A percentile compares a stretch with the other conserved stretches of the same genome.
Conservation (phyloP, 2,113 vertebrate species). For the Puntigrus tetrazona region DNA sequence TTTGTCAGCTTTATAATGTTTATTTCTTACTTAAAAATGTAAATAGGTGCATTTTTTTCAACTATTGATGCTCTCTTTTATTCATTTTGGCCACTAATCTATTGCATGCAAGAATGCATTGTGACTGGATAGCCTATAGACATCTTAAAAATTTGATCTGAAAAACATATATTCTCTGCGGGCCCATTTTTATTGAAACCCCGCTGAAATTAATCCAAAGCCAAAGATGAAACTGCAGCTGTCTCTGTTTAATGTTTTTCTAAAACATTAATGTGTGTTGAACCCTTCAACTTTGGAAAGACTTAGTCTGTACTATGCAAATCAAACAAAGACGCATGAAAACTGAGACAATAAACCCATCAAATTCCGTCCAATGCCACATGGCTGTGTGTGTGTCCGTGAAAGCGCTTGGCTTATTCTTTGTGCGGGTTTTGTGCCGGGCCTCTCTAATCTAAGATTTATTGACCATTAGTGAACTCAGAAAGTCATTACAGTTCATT, state of each 20-base stretch:
- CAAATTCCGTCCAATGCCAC: conserved; percentile 72
- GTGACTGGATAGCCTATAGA: not conserved
- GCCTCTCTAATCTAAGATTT: conserved; percentile 80
- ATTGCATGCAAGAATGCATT: not conserved
- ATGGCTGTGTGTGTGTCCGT: conserved; percentile 67
- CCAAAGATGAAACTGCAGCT: not conserved
- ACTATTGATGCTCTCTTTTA: not conserved
- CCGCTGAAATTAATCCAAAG: conserved; percentile 4
- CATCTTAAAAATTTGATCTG: not conserved
- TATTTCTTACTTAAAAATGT: conserved; percentile 33
- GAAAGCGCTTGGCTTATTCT: conserved; percentile 51
- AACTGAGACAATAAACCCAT: conserved; percentile 70
- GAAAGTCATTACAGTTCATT: conserved; percentile 85
- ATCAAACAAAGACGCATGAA: conserved; percentile 36
- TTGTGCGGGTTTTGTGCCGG: conserved; percentile 55
- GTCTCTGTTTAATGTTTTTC: conserved; percentile 24
- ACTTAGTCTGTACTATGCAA: conserved; percentile 32
- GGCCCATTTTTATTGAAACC: conserved; percentile 5
- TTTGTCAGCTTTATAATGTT: conserved; percentile 54
- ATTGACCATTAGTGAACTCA: conserved; percentile 84
- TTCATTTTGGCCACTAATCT: not conserved
- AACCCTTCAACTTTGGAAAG: conserved; percentile 46
- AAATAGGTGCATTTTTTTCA: not conserved
- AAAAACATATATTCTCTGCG: conserved; percentile 1
- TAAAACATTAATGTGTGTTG: conserved; percentile 25